Conservation (phyloP, 1,140 invertebrate species). For the Plutomurus gul region DNA sequence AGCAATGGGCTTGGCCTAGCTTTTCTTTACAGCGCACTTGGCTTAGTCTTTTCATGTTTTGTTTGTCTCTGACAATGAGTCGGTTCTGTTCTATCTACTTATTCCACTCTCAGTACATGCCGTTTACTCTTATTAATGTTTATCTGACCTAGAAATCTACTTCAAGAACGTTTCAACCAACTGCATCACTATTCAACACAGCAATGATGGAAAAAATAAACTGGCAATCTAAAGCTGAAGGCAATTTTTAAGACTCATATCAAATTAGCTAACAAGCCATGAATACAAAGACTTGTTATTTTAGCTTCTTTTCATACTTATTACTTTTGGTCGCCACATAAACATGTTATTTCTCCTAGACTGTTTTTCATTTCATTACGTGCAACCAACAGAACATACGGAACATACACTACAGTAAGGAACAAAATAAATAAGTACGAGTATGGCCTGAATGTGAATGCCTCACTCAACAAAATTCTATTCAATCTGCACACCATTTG, state of each 20-base stretch:
- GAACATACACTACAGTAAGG: no score
- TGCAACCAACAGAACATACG: no score
- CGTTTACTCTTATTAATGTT: neutral
- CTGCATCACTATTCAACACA: no score
- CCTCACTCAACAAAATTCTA: neutral
- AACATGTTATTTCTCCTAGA: neutral
- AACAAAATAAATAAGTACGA: no score
- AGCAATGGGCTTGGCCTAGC: no score
- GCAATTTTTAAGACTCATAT: constrained; percentile 10
- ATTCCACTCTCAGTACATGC: no score
- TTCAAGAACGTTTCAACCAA: neutral
- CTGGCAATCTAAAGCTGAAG: neutral
- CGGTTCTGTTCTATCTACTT: no score
- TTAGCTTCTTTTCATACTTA: constrained; percentile 20
- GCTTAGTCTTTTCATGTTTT: no score
- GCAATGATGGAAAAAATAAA: neutral
- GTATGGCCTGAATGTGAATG: no score
- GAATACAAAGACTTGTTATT: constrained; percentile 21
- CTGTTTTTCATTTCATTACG: neutral
- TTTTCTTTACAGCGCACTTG: no score
- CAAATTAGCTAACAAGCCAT: constrained; percentile 29
- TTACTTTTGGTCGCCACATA: neutral
- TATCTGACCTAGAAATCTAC: constrained; percentile 29
- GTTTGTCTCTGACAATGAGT: no score
- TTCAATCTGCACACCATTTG: neutral